Evolutionary conservation across 2,797 vertebrate genomes (phyloP).

Genomic region (Borostomias antarcticus): DNA sequence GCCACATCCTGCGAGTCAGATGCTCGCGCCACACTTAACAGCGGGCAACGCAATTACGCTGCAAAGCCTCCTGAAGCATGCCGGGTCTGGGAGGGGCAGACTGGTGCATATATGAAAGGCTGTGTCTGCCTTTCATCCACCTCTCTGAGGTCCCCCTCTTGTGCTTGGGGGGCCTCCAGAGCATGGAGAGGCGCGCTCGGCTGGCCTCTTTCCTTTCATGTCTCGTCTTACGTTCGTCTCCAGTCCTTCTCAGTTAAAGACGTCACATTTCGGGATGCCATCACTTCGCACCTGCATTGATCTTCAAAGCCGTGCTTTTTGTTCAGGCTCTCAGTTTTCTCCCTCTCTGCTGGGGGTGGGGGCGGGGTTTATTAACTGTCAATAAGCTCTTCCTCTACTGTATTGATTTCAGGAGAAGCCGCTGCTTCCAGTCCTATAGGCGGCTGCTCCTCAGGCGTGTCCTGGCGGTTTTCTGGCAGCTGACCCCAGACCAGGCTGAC

Average conservation of each 20-base stretch:
- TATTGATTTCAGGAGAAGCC: constrained; percentile 51
- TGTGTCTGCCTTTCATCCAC: constrained; percentile 62
- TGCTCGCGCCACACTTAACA: constrained; percentile 66
- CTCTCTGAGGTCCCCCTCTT: constrained; percentile 53
- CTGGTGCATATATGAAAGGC: constrained; percentile 56
- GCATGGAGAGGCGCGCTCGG: constrained; percentile 42
- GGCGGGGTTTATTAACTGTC: constrained; percentile 29
- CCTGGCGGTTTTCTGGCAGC: constrained; percentile 31
- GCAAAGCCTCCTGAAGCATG: constrained; percentile 60
- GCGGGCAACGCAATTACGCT: constrained; percentile 72
- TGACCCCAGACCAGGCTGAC: constrained; percentile 38
- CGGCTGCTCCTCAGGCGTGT: constrained; percentile 36
- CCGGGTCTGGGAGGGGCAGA: constrained; percentile 57
- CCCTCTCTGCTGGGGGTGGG: constrained; percentile 31
- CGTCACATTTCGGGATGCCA: constrained; percentile 47
- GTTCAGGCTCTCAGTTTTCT: constrained; percentile 36
- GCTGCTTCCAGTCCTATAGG: constrained; percentile 34
- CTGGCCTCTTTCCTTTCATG: constrained; percentile 37
- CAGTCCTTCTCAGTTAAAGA: constrained; percentile 37
- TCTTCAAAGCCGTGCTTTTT: constrained; percentile 56
- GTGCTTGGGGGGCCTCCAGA: constrained; percentile 48
- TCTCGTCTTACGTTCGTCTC: constrained; percentile 61
- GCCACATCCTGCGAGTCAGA: constrained; percentile 74
- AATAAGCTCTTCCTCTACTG: constrained; percentile 41
- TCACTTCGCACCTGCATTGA: constrained; percentile 51